These are phyloP conservation scores for Drosophila birchii DNA, from an alignment of 2,888 invertebrate species.

Conservation along the genomic window DNA sequence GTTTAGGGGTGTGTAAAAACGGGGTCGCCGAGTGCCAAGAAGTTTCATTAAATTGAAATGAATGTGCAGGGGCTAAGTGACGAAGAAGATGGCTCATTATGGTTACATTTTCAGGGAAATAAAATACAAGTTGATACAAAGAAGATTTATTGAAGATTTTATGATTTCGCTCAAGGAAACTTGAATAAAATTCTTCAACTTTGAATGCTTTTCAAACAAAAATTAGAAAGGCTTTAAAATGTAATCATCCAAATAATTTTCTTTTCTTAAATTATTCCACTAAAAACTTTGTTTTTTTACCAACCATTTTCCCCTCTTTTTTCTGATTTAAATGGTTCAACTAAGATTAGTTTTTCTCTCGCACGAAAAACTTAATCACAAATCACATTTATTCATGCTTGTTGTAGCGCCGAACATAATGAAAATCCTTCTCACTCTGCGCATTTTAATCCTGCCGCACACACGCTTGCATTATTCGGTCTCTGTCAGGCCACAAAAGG, in stretches of 20 bases:
- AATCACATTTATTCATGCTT: slow-evolving; percentile 46
- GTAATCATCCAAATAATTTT: background rate
- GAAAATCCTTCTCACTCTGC: slow-evolving; percentile 39
- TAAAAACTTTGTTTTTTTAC: background rate
- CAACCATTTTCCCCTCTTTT: background rate
- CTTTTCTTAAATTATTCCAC: background rate
- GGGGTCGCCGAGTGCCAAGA: slow-evolving; percentile 1
- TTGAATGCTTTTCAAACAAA: background rate
- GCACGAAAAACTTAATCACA: slow-evolving; percentile 26
- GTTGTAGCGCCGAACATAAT: slow-evolving; percentile 32
- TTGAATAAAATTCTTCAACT: background rate
- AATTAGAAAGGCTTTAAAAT: background rate
- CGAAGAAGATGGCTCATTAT: slow-evolving; percentile 26
- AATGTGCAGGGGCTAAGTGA: slow-evolving; percentile 26
- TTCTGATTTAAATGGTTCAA: background rate
- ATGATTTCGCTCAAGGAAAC: background rate
- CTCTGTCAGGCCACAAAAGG: slow-evolving; percentile 41
- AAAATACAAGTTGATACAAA: background rate
- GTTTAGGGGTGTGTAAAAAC: slow-evolving; percentile 20
- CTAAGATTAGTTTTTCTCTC: background rate
- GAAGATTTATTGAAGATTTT: background rate
- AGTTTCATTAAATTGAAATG: slow-evolving; percentile 43
- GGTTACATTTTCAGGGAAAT: slow-evolving; percentile 17
- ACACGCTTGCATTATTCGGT: slow-evolving; percentile 29
- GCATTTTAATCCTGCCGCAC: slow-evolving; percentile 28